Conservation (phyloP, 2,113 vertebrate genomes). For the Gavialis gangeticus region DNA sequence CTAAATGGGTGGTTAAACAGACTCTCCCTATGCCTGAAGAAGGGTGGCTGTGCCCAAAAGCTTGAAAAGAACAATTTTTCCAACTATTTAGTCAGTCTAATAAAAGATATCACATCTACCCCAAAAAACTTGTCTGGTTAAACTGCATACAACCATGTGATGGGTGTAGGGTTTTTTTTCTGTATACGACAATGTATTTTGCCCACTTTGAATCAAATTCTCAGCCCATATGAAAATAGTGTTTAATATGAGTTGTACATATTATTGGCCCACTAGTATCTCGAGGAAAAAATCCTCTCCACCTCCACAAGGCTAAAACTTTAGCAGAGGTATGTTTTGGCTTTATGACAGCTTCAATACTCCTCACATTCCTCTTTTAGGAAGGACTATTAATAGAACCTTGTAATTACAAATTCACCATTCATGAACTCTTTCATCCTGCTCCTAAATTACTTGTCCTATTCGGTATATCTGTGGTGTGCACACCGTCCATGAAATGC, state of each 20-base stretch:
- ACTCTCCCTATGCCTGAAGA: too few relatives aligned
- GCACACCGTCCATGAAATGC: neutral
- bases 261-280: neutral
- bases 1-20: neutral
- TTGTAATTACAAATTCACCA: accelerated
- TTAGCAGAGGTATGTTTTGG: neutral
- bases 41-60: too few relatives aligned
- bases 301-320: neutral
- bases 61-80: too few relatives aligned
- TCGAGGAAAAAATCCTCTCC: neutral
- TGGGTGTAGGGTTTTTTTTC: neutral
- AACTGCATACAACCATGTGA: neutral
- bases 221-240: neutral
- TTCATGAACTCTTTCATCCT: neutral
- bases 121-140: too few relatives aligned
- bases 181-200: neutral
- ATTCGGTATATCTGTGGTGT: neutral
- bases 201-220: neutral
- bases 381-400: neutral
- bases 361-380: neutral
- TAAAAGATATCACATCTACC: too few relatives aligned
- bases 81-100: too few relatives aligned
- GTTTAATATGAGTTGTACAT: neutral
- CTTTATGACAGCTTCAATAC: neutral
- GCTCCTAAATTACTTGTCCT: neutral